A percentile compares a stretch with the other conserved stretches of the same genome.
These are phyloP conservation scores for Thalassoma bifasciatum DNA, from an alignment of 2,113 vertebrate genomes.

Conservation along the genomic window DNA sequence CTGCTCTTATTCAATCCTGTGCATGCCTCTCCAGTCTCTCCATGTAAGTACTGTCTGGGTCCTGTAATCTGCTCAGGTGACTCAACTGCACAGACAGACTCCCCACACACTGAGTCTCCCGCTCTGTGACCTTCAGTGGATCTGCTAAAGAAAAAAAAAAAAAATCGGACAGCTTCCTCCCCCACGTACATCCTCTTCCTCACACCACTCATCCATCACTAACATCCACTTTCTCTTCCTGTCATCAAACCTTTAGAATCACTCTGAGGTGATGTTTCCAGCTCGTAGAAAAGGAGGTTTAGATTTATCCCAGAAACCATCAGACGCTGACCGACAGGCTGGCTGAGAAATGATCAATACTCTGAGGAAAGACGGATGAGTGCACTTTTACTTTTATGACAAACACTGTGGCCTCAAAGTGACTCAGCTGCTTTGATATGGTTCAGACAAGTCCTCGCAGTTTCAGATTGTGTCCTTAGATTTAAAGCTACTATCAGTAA, in stretches of 20 bases:
- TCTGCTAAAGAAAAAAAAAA: not conserved
- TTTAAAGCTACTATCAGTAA: too few relatives aligned
- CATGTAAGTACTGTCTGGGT: not conserved
- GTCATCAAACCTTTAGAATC: not conserved
- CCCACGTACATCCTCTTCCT: not conserved
- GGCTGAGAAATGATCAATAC: too few relatives aligned
- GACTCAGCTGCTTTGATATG: too few relatives aligned
- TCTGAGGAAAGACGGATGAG: too few relatives aligned
- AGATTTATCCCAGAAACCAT: not conserved
- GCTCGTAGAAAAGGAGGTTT: not conserved
- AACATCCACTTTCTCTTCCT: not conserved
- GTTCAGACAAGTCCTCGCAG: too few relatives aligned
- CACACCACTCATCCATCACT: not conserved
- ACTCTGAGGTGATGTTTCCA: not conserved
- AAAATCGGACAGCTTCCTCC: not conserved
- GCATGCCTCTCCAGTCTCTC: not conserved
- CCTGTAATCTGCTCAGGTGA: not conserved
- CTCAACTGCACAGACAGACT: slow-evolving; percentile 4
- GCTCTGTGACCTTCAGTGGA: not conserved
- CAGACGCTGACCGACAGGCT: not conserved
- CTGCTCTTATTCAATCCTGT: not conserved
- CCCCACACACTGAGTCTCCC: not conserved
- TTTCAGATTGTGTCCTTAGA: too few relatives aligned
- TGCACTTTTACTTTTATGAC: too few relatives aligned
- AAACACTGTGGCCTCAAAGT: too few relatives aligned